Base-by-base conservation (phyloP, 2,888 invertebrate genomes). In the Zygothrica quintamaculata region DNA sequence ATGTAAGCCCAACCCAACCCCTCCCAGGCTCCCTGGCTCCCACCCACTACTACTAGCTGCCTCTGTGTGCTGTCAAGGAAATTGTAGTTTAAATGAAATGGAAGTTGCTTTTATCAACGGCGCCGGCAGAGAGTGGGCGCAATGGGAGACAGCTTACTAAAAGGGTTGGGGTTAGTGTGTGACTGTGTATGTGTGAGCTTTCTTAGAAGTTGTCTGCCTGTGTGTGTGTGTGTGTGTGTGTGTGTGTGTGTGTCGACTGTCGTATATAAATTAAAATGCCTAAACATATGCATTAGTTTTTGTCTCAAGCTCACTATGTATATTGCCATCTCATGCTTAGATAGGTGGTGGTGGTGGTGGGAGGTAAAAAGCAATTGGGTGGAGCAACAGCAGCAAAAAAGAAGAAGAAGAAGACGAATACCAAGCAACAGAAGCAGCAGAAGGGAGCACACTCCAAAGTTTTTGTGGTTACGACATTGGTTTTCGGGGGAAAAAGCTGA, bases 201-300 rank as follows among this genome's bases (percentile, higher is more conserved):
- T 87, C 78, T 79, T 79, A 78, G 87, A 79, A 79, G 74, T 87
- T 87, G 36, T 56, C 65, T 71, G 40, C 65, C 2, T 42, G 16
- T 22, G 16, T 18, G 12, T 25, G 34, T 60, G 25, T 61, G 60
- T 52, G 43, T 44, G 43, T 40, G 42, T 40, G 44, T 46, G 39
- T 43, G 43, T 59, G 46, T 34, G 75, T 48, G 60, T n/a, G n/a
- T n/a, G n/a, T n/a, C 51, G 72, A 57, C 50, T 75, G 87, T 84
- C 77, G 79, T 85, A 87, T 84, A 88, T 88, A 88, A 84, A 84
- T 84, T 84, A 84, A 84, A 84, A 84, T 87, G 88, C 84, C 84
- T 84, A 88, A 88, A 88, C 84, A 88, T 84, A 88, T 84, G 84
- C 88, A 85, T 87, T 87, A 85, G 88, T 88, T 88, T 88, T 82